These are phyloP conservation scores for Popillia japonica DNA, from an alignment of 1,140 invertebrate species.

Conservation along the genomic window DNA sequence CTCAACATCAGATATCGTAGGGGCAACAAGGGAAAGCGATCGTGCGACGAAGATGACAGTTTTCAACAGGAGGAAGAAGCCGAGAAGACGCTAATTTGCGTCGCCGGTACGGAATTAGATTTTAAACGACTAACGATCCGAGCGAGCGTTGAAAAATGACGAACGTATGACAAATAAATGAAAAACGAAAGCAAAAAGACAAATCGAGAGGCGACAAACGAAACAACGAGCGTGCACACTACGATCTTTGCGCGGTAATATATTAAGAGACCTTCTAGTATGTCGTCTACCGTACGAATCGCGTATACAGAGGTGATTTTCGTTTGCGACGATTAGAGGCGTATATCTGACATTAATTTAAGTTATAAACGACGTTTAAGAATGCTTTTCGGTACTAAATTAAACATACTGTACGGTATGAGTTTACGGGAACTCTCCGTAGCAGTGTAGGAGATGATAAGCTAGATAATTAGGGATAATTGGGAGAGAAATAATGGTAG, in stretches of 20 bases:
- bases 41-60: neutral
- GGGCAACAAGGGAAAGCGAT: neutral
- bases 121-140: constrained; percentile 60
- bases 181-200: constrained; percentile 48
- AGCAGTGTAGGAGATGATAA: neutral
- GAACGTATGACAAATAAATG: constrained; percentile 54
- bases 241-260: constrained; percentile 50
- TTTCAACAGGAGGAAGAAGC: constrained; percentile 55
- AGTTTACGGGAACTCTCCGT: neutral
- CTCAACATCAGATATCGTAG: no score
- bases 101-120: constrained; percentile 57
- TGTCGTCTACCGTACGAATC: constrained; percentile 38
- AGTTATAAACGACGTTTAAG: constrained; percentile 53
- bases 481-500: neutral
- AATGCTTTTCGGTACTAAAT: constrained; percentile 50
- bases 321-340: constrained; percentile 48
- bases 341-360: constrained; percentile 52
- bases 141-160: constrained; percentile 34
- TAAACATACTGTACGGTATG: constrained; percentile 43
- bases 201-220: neutral
- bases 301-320: constrained; percentile 43
- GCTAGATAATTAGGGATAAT: constrained; percentile 22
- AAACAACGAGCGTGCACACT: constrained; percentile 37
- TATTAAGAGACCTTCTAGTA: constrained; percentile 41
- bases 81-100: constrained; percentile 58